Evolutionary conservation across 2,797 vertebrate species (phyloP).

Genomic region (Hephaestus fuliginosus): DNA sequence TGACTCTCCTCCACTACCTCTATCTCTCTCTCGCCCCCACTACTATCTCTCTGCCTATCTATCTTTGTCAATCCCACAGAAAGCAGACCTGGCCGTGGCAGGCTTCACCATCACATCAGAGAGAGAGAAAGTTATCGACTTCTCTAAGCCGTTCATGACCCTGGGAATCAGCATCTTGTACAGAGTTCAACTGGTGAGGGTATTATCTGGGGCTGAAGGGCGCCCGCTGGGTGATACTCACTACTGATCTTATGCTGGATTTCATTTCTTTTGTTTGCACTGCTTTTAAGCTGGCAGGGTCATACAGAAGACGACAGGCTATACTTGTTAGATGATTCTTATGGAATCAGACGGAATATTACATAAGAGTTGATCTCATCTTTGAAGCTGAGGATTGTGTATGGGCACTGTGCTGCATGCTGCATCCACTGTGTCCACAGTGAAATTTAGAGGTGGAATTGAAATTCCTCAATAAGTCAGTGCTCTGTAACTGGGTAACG

Average conservation of each 20-base stretch:
- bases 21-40: slow-evolving; percentile 38
- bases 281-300: slow-evolving; percentile 31
- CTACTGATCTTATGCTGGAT: slow-evolving; percentile 52
- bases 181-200: slow-evolving; percentile 92
- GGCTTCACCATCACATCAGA: slow-evolving; percentile 96
- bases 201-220: slow-evolving; percentile 48
- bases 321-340: slow-evolving; percentile 30
- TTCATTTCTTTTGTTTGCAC: slow-evolving; percentile 52
- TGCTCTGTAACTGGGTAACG: slow-evolving; percentile 59
- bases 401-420: slow-evolving; percentile 31
- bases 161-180: slow-evolving; percentile 97
- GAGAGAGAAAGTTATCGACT: slow-evolving; percentile 93
- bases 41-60: slow-evolving; percentile 51
- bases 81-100: slow-evolving; percentile 94
- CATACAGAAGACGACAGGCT: slow-evolving; percentile 32
- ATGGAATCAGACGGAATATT: slow-evolving; percentile 38
- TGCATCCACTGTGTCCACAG: slow-evolving; percentile 47
- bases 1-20: slow-evolving; percentile 45
- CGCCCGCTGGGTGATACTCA: slow-evolving; percentile 33
- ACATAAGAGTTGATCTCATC: slow-evolving; percentile 42
- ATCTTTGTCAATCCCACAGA: slow-evolving; percentile 83
- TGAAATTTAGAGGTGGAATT: slow-evolving; percentile 67
- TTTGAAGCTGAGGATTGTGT: slow-evolving; percentile 44
- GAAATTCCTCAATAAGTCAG: slow-evolving; percentile 62
- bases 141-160: slow-evolving; percentile 97